A percentile compares a stretch with the other conserved stretches of the same genome.
These are phyloP conservation scores for Drosophila subobscura DNA, from an alignment of 1,140 invertebrate species.

Conservation along the genomic window DNA sequence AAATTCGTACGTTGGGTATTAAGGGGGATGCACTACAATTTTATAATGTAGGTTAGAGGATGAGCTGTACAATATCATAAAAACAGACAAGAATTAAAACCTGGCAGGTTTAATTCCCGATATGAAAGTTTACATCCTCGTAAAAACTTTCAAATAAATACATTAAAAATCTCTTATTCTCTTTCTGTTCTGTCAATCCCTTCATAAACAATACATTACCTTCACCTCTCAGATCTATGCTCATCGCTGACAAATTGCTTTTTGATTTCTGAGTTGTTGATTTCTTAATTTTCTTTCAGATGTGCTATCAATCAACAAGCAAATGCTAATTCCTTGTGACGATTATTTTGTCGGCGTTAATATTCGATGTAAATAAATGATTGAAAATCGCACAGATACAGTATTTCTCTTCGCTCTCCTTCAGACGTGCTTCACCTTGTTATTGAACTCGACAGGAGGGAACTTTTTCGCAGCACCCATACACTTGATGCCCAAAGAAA, in stretches of 20 bases:
- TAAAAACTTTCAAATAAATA: no score
- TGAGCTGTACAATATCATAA: no score
- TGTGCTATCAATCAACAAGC: constrained; percentile 43
- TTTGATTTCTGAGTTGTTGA: constrained; percentile 17
- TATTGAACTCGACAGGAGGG: constrained; percentile 60
- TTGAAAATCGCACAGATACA: constrained; percentile 25
- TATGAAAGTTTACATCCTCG: no score
- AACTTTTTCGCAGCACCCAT: constrained; percentile 44
- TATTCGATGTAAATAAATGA: constrained; percentile 46
- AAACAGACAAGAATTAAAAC: no score
- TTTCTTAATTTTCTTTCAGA: constrained; percentile 48
- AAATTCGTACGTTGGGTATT: background rate
- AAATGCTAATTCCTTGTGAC: constrained; percentile 65
- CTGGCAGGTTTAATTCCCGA: no score
- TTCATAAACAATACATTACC: background rate
- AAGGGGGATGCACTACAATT: background rate
- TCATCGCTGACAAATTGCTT: constrained; percentile 17
- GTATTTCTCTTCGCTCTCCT: constrained; percentile 1
- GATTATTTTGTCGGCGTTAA: constrained; percentile 61
- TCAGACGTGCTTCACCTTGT: constrained; percentile 57
- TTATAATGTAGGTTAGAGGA: background rate
- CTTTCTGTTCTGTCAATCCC: background rate
- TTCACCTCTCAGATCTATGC: constrained; percentile 9
- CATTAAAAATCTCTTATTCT: no score
- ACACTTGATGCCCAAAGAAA: constrained; percentile 54